A percentile compares a stretch with the other conserved stretches of the same genome.
Evolutionary conservation across 2,113 vertebrate genomes (phyloP).

Genomic region (Progne subis): DNA sequence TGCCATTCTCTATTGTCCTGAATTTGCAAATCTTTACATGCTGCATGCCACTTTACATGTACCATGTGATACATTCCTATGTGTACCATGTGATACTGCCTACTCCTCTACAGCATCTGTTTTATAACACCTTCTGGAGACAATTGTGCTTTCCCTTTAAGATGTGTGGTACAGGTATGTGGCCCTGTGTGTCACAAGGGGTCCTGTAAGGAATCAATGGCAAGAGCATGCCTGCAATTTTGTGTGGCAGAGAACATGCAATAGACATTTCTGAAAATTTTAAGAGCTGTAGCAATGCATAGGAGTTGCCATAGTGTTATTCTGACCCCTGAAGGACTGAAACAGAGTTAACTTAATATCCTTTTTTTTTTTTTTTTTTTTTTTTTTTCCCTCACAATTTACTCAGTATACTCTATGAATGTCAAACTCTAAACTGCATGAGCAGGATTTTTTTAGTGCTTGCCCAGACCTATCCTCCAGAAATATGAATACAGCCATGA

Average conservation of each 20-base stretch:
- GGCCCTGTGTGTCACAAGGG: constrained; percentile 14
- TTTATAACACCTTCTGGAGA: constrained; percentile 28
- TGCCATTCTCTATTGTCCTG: neutral
- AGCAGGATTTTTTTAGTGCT: constrained; percentile 56
- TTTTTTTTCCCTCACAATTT: neutral
- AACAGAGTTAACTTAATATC: constrained; percentile 76
- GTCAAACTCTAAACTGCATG: constrained; percentile 63
- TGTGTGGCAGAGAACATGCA: neutral
- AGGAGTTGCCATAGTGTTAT: constrained; percentile 76
- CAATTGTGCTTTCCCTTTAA: neutral
- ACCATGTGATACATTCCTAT: neutral
- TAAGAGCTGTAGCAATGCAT: constrained; percentile 54
- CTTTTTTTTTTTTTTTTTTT: constrained; percentile 12
- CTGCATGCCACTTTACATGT: neutral
- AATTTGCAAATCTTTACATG: constrained; percentile 16
- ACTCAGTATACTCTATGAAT: constrained; percentile 57
- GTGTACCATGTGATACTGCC: neutral
- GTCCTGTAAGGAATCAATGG: constrained; percentile 29
- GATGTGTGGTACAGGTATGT: neutral
- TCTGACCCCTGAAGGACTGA: constrained; percentile 85
- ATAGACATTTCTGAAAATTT: constrained; percentile 57
- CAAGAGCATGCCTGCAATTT: neutral
- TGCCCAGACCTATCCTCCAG: constrained; percentile 10
- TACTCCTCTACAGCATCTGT: neutral
- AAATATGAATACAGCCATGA: constrained; percentile 61